Conservation (phyloP, 2,113 vertebrate species). For the Pagrus major region DNA sequence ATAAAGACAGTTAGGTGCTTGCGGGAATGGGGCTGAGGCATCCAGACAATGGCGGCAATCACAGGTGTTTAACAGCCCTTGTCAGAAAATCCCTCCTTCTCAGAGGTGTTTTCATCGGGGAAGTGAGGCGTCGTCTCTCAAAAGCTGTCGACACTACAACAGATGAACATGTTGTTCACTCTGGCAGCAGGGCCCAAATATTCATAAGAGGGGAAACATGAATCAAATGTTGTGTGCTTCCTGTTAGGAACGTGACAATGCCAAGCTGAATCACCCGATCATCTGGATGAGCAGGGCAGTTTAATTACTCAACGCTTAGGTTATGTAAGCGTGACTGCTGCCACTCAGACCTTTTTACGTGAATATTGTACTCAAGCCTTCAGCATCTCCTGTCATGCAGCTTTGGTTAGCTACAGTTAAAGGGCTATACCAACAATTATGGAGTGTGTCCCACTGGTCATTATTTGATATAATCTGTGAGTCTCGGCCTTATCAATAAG, state of each 20-base stretch:
- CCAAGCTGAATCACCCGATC: slow-evolving; percentile 65
- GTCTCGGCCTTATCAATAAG: not conserved
- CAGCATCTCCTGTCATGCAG: not conserved
- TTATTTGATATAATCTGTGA: not conserved
- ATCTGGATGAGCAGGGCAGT: slow-evolving; percentile 48
- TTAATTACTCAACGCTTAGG: slow-evolving; percentile 31
- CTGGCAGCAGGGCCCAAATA: slow-evolving; percentile 62
- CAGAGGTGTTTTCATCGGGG: slow-evolving; percentile 13
- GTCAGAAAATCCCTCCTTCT: slow-evolving; percentile 58
- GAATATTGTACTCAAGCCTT: slow-evolving; percentile 9
- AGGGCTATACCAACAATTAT: slow-evolving; percentile 5
- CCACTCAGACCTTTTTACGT: slow-evolving; percentile 48
- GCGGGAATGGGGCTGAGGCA: slow-evolving; percentile 30
- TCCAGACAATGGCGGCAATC: slow-evolving; percentile 55
- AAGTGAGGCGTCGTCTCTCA: slow-evolving; percentile 59
- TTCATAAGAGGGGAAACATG: slow-evolving; percentile 65
- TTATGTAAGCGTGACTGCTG: slow-evolving; percentile 52
- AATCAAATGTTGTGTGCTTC: slow-evolving; percentile 47
- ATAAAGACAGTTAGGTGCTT: slow-evolving; percentile 48
- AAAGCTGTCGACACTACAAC: slow-evolving; percentile 67
- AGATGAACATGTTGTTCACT: slow-evolving; percentile 72
- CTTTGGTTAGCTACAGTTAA: slow-evolving; percentile 12
- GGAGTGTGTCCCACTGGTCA: slow-evolving; percentile 6
- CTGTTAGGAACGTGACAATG: slow-evolving; percentile 56
- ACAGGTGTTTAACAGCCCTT: slow-evolving; percentile 70